A percentile compares a stretch with the other conserved stretches of the same genome.
These are phyloP conservation scores for Gnathonemus echidnorhynchus DNA, from an alignment of 2,113 vertebrate genomes.

Conservation along the genomic window DNA sequence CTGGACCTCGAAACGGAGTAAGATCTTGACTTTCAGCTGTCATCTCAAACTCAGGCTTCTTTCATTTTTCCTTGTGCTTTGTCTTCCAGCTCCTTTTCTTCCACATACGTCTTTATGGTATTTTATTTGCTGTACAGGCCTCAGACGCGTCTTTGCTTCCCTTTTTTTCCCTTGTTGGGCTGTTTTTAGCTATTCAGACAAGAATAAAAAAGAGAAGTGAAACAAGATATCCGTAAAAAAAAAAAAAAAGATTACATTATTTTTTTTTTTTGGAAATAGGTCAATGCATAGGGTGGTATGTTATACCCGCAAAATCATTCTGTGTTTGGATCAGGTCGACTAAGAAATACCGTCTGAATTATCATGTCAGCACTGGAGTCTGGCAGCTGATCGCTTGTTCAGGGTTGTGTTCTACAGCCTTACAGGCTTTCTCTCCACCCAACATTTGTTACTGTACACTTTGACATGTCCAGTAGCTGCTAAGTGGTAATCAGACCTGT, in stretches of 20 bases:
- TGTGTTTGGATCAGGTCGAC: not conserved
- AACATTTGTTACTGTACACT: not conserved
- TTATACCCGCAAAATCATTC: not conserved
- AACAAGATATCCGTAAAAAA: not conserved
- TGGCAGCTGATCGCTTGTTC: not conserved
- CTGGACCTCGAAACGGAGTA: conserved; percentile 69
- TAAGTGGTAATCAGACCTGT: not conserved
- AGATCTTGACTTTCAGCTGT: conserved; percentile 57
- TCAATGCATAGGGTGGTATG: not conserved
- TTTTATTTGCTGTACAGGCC: not conserved
- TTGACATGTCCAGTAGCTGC: not conserved
- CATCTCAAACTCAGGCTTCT: not conserved
- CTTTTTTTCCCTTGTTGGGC: not conserved
- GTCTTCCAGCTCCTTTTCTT: not conserved
- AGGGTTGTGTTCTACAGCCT: not conserved
- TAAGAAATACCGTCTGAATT: not conserved
- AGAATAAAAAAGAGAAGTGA: not conserved
- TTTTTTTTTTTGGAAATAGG: not conserved
- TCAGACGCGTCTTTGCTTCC: not conserved
- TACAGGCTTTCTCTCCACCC: not conserved
- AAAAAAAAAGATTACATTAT: not conserved
- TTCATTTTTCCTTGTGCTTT: not conserved
- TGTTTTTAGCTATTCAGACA: not conserved
- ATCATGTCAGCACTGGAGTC: not conserved
- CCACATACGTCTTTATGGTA: not conserved